Percentiles rank a stretch among this genome's conserved stretches.
phyloP scores from a whole-genome alignment of 2,113 vertebrate genomes.

The Phainopepla nitens region DNA sequence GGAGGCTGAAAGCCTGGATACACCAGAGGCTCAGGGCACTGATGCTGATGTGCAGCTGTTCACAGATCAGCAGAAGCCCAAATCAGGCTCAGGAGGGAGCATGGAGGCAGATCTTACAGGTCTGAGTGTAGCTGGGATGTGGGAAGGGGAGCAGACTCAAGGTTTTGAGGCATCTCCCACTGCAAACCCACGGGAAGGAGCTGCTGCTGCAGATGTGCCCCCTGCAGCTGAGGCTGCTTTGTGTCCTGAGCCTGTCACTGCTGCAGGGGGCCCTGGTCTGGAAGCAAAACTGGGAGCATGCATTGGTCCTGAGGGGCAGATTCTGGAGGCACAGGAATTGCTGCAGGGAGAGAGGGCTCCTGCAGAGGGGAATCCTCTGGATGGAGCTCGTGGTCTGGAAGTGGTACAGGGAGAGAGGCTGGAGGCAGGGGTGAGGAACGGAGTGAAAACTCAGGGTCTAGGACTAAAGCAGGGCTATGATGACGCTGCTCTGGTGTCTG shows the following conservation, averaged over 20 bases:
- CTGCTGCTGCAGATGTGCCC: background rate
- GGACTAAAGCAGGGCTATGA: background rate
- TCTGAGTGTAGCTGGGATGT: background rate
- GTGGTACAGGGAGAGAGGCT: background rate
- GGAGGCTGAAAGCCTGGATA: background rate
- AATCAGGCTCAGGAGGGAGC: background rate
- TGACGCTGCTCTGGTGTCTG: rapidly evolving
- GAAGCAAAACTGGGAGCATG: background rate
- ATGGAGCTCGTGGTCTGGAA: background rate
- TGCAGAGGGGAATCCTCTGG: background rate
- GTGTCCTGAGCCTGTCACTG: background rate
- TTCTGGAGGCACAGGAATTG: background rate
- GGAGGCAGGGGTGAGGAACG: background rate
- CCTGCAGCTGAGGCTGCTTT: background rate
- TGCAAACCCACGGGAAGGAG: rapidly evolving
- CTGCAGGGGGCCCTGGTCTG: background rate
- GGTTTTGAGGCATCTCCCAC: background rate
- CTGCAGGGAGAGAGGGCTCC: background rate
- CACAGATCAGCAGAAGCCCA: background rate
- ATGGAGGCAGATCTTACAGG: rapidly evolving
- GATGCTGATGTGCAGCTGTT: background rate
- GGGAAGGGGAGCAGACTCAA: background rate
- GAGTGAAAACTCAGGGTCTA: background rate
- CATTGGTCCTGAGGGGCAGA: background rate
- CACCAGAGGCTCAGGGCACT: background rate